Evolutionary conservation across 92 coral and sea anemone species (phyloP).

Genomic region (Metridium senile): DNA sequence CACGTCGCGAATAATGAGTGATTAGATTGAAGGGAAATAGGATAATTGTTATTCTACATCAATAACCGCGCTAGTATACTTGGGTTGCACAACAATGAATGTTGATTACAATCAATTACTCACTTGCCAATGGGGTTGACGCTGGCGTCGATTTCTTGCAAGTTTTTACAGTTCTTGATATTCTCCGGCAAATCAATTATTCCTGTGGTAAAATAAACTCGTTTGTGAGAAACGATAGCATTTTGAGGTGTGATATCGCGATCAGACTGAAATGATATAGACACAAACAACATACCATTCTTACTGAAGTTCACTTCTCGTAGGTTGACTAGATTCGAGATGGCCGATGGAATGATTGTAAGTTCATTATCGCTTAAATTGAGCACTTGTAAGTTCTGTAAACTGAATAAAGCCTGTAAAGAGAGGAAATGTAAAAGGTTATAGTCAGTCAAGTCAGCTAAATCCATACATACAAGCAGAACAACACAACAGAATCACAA

Average conservation of each 20-base stretch:
- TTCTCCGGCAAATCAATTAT: slow-evolving; percentile 91
- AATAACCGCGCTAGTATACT: not conserved
- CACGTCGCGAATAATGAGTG: slow-evolving; percentile 4
- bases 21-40: slow-evolving; percentile 9
- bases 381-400: slow-evolving; percentile 81
- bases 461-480: not conserved
- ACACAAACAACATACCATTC: slow-evolving; percentile 74
- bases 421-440: slow-evolving; percentile 10
- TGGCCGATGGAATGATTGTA: slow-evolving; percentile 80
- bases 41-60: not conserved
- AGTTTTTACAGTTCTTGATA: slow-evolving; percentile 79
- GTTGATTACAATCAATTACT: slow-evolving; percentile 36
- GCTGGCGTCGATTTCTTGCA: slow-evolving; percentile 88
- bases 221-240: not conserved
- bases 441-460: not conserved
- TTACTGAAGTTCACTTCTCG: slow-evolving; percentile 87
- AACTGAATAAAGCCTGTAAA: slow-evolving; percentile 79
- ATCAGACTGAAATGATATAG: not conserved
- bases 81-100: not conserved
- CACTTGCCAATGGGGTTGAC: slow-evolving; percentile 97
- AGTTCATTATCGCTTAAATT: slow-evolving; percentile 93
- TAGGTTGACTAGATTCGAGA: slow-evolving; percentile 77
- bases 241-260: not conserved
- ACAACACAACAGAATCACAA: slow-evolving; percentile 13
- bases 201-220: slow-evolving; percentile 54